phyloP scores from a whole-genome alignment of 2,113 vertebrate species.

The Callopanchax toddi region DNA sequence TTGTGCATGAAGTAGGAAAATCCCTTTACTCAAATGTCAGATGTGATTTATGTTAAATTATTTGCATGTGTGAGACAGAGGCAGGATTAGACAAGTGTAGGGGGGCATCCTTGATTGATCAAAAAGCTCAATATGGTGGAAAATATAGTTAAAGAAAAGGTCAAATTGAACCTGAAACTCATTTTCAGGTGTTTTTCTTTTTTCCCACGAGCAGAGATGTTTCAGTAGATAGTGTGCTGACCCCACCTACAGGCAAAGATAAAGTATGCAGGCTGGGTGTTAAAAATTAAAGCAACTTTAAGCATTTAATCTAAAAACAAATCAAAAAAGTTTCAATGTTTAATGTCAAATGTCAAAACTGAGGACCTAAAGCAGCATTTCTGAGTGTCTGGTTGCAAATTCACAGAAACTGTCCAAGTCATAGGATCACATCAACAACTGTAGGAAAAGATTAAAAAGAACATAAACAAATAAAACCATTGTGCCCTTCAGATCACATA shows the following conservation, averaged over 20 bases:
- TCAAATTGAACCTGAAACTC: neutral
- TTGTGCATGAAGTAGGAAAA: too few relatives aligned
- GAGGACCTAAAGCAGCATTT: neutral
- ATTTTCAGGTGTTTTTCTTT: neutral
- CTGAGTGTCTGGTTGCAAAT: neutral
- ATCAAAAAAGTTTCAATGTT: neutral
- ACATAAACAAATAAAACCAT: too few relatives aligned
- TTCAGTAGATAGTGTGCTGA: constrained; percentile 15
- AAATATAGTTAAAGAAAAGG: neutral
- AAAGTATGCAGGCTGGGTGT: constrained; percentile 13
- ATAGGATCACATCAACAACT: neutral
- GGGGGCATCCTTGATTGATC: too few relatives aligned
- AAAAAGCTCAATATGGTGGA: neutral
- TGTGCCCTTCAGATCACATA: neutral
- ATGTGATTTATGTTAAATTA: too few relatives aligned
- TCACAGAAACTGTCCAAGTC: neutral
- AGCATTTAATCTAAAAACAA: neutral
- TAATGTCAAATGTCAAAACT: neutral
- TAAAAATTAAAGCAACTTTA: neutral
- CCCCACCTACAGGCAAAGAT: constrained; percentile 57
- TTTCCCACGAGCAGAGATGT: neutral
- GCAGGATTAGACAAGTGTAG: too few relatives aligned
- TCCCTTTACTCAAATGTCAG: too few relatives aligned
- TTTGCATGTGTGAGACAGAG: too few relatives aligned
- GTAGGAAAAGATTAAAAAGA: neutral